Evolutionary conservation across 2,113 vertebrate species (phyloP).

Genomic region (Myocastor coypus): DNA sequence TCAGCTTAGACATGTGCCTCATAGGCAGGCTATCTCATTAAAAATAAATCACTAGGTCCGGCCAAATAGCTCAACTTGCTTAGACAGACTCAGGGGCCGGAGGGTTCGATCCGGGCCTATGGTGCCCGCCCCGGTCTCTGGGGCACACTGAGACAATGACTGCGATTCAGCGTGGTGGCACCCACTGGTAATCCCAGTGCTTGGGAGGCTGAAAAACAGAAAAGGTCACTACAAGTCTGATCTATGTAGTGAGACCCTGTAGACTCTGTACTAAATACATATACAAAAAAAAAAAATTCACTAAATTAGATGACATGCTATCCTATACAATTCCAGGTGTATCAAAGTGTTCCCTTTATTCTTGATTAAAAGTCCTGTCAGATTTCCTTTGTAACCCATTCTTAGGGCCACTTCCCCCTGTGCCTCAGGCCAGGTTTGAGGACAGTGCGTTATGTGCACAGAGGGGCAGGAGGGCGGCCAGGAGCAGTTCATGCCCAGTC

Average conservation of each 20-base stretch:
- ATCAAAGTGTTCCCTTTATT: slow-evolving; percentile 27
- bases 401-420: not conserved
- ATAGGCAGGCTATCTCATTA: not conserved
- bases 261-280: too few species aligned
- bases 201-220: too few species aligned
- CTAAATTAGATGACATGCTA: not conserved
- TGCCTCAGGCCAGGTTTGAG: not conserved
- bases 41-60: too few species aligned
- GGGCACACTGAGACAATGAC: too few species aligned
- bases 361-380: slow-evolving; percentile 22
- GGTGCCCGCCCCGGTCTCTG: too few species aligned
- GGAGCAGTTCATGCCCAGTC: not conserved
- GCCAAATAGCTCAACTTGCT: too few species aligned
- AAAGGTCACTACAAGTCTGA: too few species aligned
- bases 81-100: too few species aligned
- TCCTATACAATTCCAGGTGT: not conserved
- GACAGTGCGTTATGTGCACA: not conserved
- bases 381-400: not conserved
- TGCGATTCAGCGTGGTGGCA: too few species aligned
- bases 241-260: too few species aligned
- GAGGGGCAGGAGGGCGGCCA: not conserved
- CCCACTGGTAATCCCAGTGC: too few species aligned
- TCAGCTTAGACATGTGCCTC: not conserved
- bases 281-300: not conserved
- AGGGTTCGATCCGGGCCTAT: too few species aligned